Conservation (phyloP, 2,888 invertebrate species). For the Orthosia incerta region DNA sequence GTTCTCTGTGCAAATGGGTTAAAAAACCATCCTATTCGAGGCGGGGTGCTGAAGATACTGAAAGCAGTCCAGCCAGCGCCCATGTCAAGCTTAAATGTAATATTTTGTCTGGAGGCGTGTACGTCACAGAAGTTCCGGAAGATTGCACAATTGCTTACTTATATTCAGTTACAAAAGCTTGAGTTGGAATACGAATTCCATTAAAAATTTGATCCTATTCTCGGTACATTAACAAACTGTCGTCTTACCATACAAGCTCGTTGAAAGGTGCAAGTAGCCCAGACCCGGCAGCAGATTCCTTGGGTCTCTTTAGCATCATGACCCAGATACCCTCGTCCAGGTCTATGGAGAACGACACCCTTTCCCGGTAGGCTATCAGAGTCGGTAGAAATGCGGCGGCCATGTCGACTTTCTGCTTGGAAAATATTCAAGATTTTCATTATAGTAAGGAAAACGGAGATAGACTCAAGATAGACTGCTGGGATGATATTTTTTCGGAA, state of each 20-base stretch:
- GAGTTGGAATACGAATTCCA: too few relatives aligned
- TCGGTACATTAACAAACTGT: too few relatives aligned
- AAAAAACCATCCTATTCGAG: too few relatives aligned
- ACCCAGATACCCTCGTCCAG: conserved; percentile 95
- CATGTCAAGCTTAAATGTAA: too few relatives aligned
- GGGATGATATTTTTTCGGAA: not conserved
- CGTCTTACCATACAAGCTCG: conserved; percentile 91
- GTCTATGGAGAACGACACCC: conserved; percentile 91
- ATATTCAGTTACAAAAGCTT: too few relatives aligned
- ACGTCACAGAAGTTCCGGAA: too few relatives aligned
- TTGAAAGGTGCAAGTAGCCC: conserved; percentile 96
- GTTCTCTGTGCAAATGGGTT: too few relatives aligned
- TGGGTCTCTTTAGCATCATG: conserved; percentile 95
- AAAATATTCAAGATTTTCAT: not conserved
- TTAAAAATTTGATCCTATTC: too few relatives aligned
- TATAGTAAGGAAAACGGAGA: not conserved
- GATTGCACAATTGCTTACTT: too few relatives aligned
- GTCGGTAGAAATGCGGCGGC: conserved; percentile 95
- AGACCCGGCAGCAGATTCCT: conserved; percentile 95
- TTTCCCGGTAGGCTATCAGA: conserved; percentile 90
- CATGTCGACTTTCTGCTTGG: conserved; percentile 93
- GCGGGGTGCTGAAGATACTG: too few relatives aligned
- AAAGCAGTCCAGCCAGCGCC: too few relatives aligned
- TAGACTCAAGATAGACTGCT: not conserved
- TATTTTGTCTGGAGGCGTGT: too few relatives aligned